Percentiles rank a stretch among this genome's conserved stretches.
Evolutionary conservation across 1,140 invertebrate genomes (phyloP).

Genomic region (Drosophila tsacasi): DNA sequence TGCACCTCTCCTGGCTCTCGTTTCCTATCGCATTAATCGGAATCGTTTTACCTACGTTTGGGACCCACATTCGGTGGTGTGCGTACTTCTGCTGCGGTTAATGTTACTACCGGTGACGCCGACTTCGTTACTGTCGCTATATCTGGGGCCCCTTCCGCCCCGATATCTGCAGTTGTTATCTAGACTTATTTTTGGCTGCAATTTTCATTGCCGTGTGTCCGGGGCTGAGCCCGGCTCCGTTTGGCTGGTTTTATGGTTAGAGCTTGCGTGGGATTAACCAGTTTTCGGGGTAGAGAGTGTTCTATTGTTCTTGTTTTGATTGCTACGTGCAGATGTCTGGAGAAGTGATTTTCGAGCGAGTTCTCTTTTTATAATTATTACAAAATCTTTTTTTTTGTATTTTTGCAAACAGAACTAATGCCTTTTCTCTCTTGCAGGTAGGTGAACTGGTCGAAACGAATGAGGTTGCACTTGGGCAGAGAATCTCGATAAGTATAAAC

Average conservation of each 20-base stretch:
- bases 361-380: not conserved
- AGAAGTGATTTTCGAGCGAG: slow-evolving; percentile 3
- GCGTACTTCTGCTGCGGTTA: not conserved
- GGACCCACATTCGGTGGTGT: slow-evolving; percentile 52
- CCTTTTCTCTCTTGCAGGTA: slow-evolving; percentile 42
- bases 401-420: not conserved
- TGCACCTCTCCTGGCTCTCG: not conserved
- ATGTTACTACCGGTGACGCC: slow-evolving; percentile 31
- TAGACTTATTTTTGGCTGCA: slow-evolving; percentile 65
- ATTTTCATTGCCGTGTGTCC: slow-evolving; percentile 59
- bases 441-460: not conserved
- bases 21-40: slow-evolving; percentile 66
- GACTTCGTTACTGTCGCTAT: slow-evolving; percentile 12
- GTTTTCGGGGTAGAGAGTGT: slow-evolving; percentile 20
- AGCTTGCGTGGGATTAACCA: slow-evolving; percentile 69
- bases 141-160: slow-evolving; percentile 25
- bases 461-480: not conserved
- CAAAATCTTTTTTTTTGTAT: not conserved
- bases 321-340: slow-evolving; percentile 71
- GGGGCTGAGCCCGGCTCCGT: slow-evolving; percentile 32
- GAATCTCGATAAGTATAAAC: slow-evolving; percentile 9
- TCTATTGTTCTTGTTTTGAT: slow-evolving; percentile 75
- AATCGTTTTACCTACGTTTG: slow-evolving; percentile 72
- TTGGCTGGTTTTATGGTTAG: slow-evolving; percentile 60
- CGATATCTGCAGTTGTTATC: slow-evolving; percentile 72